Percentiles rank a stretch among this genome's conserved stretches.
Evolutionary conservation across 2,113 vertebrate genomes (phyloP).

Genomic region (Halichoerus grypus): DNA sequence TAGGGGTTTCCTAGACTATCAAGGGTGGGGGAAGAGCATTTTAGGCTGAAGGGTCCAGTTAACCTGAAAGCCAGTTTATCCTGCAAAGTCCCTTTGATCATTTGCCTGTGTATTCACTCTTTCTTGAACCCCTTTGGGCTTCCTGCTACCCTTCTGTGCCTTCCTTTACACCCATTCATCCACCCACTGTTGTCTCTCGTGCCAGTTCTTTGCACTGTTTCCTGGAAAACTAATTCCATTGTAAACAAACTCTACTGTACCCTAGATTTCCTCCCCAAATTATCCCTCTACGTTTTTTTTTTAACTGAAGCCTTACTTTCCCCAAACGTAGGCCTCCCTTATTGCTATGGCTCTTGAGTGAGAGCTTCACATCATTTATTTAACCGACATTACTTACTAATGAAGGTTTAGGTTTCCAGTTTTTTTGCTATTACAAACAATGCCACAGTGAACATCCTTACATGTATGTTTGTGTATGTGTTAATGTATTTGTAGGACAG

Average conservation of each 20-base stretch:
- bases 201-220: conserved; percentile 26
- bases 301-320: neutral
- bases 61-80: conserved; percentile 23
- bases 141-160: neutral
- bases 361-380: neutral
- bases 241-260: neutral
- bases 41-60: neutral
- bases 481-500: conserved; percentile 1
- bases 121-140: neutral
- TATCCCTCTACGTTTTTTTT: neutral
- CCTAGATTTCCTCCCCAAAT: neutral
- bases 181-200: neutral
- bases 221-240: neutral
- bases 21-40: neutral
- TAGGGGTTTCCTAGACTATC: conserved; percentile 28
- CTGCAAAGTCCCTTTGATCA: neutral
- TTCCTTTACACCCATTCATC: neutral
- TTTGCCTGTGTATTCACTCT: neutral
- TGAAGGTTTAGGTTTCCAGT: conserved; percentile 1
- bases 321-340: neutral
- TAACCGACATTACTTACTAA: neutral
- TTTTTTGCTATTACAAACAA: neutral
- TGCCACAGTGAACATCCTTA: neutral
- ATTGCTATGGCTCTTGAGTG: neutral
- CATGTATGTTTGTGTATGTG: neutral